Conservation (phyloP, 2,888 invertebrate species). For the Metalampra italica region DNA sequence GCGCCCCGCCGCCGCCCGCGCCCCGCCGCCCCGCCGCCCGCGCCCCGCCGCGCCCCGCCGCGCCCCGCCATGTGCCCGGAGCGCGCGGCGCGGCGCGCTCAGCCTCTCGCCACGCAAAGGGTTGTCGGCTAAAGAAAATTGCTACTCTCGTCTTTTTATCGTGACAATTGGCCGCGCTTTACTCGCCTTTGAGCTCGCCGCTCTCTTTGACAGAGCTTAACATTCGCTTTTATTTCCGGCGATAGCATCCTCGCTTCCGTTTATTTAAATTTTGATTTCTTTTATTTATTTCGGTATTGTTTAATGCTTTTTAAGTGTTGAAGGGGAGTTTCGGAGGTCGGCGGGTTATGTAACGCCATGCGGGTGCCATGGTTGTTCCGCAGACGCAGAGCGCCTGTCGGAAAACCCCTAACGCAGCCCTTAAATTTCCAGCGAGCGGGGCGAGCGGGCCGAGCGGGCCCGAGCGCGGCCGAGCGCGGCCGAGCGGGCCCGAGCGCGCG, state of each 20-base stretch:
- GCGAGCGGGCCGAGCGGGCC: slow-evolving; percentile 42
- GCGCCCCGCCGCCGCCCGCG: slow-evolving; percentile 50
- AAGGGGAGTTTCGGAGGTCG: slow-evolving; percentile 26
- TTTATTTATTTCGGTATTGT: slow-evolving; percentile 16
- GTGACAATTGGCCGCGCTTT: slow-evolving; percentile 52
- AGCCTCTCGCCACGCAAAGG: slow-evolving; percentile 63
- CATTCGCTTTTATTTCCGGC: slow-evolving; percentile 4
- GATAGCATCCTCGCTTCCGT: not conserved
- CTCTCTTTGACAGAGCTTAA: slow-evolving; percentile 33
- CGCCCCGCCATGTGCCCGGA: slow-evolving; percentile 58
- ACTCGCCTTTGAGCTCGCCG: slow-evolving; percentile 30
- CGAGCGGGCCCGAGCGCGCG: slow-evolving; percentile 37
- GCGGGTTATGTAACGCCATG: slow-evolving; percentile 47
- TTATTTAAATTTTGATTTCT: slow-evolving; percentile 14
- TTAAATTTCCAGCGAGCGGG: slow-evolving; percentile 64
- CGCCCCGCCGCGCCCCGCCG: slow-evolving; percentile 25
- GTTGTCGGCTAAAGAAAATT: slow-evolving; percentile 69
- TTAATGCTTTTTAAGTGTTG: slow-evolving; percentile 2
- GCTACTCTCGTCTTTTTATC: slow-evolving; percentile 58
- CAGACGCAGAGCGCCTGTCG: slow-evolving; percentile 54
- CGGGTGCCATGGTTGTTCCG: slow-evolving; percentile 41
- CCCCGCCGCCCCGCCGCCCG: slow-evolving; percentile 25
- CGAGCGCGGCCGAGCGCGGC: slow-evolving; percentile 47
- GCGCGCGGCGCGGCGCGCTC: slow-evolving; percentile 35
- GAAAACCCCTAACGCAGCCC: slow-evolving; percentile 67